Evolutionary conservation across 2,113 vertebrate genomes (phyloP), one percentile per base, ranked within the genome.

Genomic region (Gasterosteus nipponicus): DNA sequence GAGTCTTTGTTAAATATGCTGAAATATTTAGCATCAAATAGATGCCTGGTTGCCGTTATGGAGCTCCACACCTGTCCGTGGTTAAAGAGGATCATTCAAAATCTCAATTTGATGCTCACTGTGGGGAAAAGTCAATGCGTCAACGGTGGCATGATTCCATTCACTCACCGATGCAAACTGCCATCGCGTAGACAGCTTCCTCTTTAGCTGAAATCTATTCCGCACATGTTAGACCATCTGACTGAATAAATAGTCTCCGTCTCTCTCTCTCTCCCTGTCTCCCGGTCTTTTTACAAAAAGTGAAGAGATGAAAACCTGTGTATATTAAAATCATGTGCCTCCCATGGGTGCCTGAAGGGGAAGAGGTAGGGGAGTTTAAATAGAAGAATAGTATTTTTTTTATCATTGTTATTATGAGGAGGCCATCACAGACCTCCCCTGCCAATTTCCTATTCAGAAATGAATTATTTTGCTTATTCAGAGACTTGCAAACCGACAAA

Each of bases 211-310:
- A 74, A 81, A 84, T 81, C 75, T 82, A 86, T 89, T 89, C 84
- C 73, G 76, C 78, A 83, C 82, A 86, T 69, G 71, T 83, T 86
- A 83, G 73, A 82, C 72, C 75, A 85, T 90, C 84, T 76, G 75
- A 91, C 78, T 80, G 73, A 86, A 84, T 85, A 90, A 93, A 92
- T 80, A 86, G 80, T 73, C 61, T 58, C 60, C 18, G 58, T 83
- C 38, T 39, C 83, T 75, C 77, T 74, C 42, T 11, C 71, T 56
- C 47, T 83, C 29, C 72, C 56, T 38, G 35, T 31, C 29, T 33
- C 7, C 14, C 12, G 7, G 14, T 57, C 56, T 33, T 81, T 64
- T 90, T 67, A 80, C 87, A 82, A 81, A 73, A 85, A 84, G 59
- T 29, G 33, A 86, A 53, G 54, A 72, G 46, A 87, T 87, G 82